Evolutionary conservation across 2,797 vertebrate species (phyloP), one percentile per base, ranked within the genome.

Genomic region (Gadopsis marmoratus): DNA sequence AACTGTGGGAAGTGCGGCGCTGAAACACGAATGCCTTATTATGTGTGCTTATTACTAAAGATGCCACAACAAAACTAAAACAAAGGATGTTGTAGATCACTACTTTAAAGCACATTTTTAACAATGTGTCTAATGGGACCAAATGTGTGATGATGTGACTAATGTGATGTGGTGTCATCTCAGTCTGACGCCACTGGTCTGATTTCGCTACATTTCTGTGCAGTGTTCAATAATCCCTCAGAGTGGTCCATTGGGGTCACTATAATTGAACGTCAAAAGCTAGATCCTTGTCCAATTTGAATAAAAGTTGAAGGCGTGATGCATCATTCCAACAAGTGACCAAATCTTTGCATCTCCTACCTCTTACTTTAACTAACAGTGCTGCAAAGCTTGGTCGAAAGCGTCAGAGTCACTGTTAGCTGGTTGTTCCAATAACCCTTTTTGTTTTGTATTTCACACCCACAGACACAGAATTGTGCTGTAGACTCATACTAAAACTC

Each of bases 111-210:
- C 12, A 23, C 16, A 51, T 43, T 47, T 55, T 41, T 37, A 31
- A 31, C 12, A 4, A 13, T 35, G 13, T 9, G 29, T 4, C 26
- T 51, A 12, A 64, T 16, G 13, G 21, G 47, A 59, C n/a, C 16
- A 45, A 53, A 58, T 58, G 45, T 64, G 29, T 26, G 17, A 54
- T 21, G 39, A 70, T 79, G 65, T 35, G 56, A 66, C 29, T 59
- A 10, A 59, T 6, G n/a, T 45, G 43, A 45, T 17, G 16, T 45
- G 23, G 26, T 21, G 53, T 26, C 29, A 16, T 54, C n/a, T 73
- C 43, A 58, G 58, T 65, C 60, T 60, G 56, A 68, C 33, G 35
- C 11, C 26, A 60, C 23, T 55, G 48, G 13, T 58, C 37, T 41
- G 9, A 71, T 31, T 43, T 41, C 11, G 1, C 33, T 55, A 33